These are phyloP conservation scores for Agrochola lota DNA, from an alignment of 2,888 invertebrate species.

Conservation along the genomic window DNA sequence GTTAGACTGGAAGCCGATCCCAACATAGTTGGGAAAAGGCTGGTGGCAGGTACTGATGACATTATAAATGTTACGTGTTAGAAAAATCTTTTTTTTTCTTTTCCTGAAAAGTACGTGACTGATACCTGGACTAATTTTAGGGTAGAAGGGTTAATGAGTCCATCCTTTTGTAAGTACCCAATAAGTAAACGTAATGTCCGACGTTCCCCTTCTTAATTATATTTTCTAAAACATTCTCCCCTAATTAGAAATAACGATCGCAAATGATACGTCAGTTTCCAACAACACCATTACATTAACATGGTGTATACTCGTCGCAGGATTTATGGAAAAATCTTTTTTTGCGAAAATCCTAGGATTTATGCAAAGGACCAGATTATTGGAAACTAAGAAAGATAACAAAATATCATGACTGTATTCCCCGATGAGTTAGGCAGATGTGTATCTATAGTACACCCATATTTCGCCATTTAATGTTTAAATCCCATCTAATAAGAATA, in stretches of 20 bases:
- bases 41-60: neutral
- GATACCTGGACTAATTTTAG: neutral
- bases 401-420: neutral
- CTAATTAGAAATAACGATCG: conserved; percentile 56
- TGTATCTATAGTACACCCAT: neutral
- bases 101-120: neutral
- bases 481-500: neutral
- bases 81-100: neutral
- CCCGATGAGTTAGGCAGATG: neutral
- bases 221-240: conserved; percentile 43
- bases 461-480: neutral
- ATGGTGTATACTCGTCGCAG: neutral
- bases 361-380: neutral
- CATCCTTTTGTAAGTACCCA: conserved; percentile 20
- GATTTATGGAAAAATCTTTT: neutral
- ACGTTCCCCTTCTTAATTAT: conserved; percentile 33
- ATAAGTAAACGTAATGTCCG: conserved; percentile 25
- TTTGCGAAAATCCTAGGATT: neutral
- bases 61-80: no score
- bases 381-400: neutral
- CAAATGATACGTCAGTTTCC: conserved; percentile 48
- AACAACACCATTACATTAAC: conserved; percentile 38
- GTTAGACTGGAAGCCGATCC: neutral
- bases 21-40: neutral
- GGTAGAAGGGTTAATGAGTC: conserved; percentile 11